Evolutionary conservation across 2,797 vertebrate species (phyloP).

Genomic region (Phataginus tetradactyla): DNA sequence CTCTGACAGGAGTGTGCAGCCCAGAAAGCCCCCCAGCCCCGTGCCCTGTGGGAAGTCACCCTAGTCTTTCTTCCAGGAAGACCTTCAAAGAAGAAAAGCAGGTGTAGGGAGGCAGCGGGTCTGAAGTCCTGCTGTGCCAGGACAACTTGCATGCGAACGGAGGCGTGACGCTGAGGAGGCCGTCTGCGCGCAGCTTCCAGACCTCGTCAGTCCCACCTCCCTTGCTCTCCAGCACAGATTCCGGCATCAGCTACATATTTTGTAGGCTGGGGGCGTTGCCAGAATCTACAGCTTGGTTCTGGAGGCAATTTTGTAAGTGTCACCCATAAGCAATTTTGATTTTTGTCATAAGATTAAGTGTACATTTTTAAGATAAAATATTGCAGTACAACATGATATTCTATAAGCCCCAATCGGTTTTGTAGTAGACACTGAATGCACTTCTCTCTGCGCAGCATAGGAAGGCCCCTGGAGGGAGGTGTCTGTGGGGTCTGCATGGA

Average conservation of each 20-base stretch:
- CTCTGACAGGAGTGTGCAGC: neutral
- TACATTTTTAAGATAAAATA: neutral
- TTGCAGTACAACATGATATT: too few relatives aligned
- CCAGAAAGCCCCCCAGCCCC: neutral
- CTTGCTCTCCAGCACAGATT: neutral
- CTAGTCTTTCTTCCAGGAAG: neutral
- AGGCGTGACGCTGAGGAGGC: neutral
- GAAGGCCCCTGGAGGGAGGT: neutral
- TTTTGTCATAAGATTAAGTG: neutral
- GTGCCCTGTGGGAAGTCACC: neutral
- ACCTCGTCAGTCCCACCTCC: neutral
- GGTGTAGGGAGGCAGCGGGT: neutral
- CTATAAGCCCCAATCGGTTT: neutral
- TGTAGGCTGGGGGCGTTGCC: neutral
- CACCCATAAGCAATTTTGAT: neutral
- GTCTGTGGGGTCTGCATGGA: too few relatives aligned
- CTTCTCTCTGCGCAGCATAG: neutral
- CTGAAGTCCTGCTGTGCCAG: neutral
- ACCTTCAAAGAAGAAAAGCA: neutral
- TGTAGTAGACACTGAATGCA: too few relatives aligned
- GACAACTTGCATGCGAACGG: too few relatives aligned
- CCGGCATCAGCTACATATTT: accelerated
- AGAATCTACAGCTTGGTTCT: neutral
- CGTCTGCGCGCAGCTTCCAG: neutral
- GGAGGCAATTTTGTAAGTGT: neutral